These are phyloP conservation scores for Mesaphorura yosii DNA, from an alignment of 1,140 invertebrate species.

Conservation along the genomic window DNA sequence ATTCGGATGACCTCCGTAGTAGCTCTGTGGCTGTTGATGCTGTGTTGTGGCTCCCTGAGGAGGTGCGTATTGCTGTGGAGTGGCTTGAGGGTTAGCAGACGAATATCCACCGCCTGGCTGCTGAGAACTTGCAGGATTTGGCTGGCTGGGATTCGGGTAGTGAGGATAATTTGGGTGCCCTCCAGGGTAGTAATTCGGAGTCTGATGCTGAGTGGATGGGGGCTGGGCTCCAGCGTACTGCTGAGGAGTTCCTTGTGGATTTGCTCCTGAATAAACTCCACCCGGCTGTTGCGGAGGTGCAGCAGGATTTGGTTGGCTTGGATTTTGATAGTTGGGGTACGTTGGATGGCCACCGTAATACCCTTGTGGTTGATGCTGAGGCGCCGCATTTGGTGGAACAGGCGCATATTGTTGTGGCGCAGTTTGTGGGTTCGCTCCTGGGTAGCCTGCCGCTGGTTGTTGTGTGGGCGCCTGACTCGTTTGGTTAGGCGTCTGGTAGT, in stretches of 20 bases:
- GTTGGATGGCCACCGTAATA: constrained; percentile 21
- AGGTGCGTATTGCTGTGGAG: constrained; percentile 5
- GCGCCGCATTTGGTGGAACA: constrained; percentile 39
- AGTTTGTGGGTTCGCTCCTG: too few relatives aligned
- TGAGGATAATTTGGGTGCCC: constrained; percentile 32
- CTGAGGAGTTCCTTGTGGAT: constrained; percentile 14
- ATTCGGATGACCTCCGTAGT: too few relatives aligned
- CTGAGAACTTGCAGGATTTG: constrained; percentile 12
- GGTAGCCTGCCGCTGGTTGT: too few relatives aligned
- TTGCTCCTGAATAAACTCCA: neutral
- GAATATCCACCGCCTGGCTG: constrained; percentile 23
- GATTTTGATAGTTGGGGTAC: neutral
- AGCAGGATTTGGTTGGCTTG: constrained; percentile 38
- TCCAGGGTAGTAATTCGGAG: constrained; percentile 27
- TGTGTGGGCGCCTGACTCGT: constrained; percentile 34
- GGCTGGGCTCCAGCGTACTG: constrained; percentile 26
- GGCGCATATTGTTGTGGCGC: too few relatives aligned
- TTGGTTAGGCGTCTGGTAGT: constrained; percentile 43
- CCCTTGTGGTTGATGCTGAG: constrained; percentile 28
- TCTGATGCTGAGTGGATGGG: constrained; percentile 27
- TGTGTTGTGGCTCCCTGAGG: neutral
- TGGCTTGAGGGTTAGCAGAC: constrained; percentile 3
- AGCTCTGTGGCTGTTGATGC: neutral
- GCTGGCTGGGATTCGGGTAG: constrained; percentile 27
- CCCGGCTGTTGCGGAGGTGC: constrained; percentile 31